phyloP scores from a whole-genome alignment of 2,888 invertebrate species.

The Eledona agricola region DNA sequence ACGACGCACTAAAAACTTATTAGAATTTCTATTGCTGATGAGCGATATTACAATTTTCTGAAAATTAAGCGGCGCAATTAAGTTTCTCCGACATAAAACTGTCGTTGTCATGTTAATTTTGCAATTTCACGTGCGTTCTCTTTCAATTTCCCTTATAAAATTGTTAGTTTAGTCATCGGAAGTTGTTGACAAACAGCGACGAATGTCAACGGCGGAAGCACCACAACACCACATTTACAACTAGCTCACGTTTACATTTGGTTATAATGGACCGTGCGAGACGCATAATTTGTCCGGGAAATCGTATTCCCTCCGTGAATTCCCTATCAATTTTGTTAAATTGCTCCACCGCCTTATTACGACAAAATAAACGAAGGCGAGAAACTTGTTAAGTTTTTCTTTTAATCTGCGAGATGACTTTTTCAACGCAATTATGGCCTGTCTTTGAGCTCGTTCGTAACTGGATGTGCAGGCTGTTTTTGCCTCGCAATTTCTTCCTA shows the following conservation, averaged over 20 bases:
- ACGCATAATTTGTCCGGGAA: conserved; percentile 14
- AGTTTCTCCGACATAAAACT: conserved; percentile 11
- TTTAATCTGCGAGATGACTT: conserved; percentile 4
- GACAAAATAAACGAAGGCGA: conserved; percentile 11
- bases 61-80: conserved; percentile 7
- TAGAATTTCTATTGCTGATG: conserved; percentile 5
- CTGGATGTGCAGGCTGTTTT: neutral
- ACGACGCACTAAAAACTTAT: conserved; percentile 3
- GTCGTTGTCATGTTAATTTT: conserved; percentile 1
- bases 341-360: too few species aligned
- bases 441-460: conserved; percentile 1
- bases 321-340: too few species aligned
- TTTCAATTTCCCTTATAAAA: neutral
- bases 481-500: neutral
- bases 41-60: conserved; percentile 5
- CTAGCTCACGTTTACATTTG: conserved; percentile 24
- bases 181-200: conserved; percentile 5
- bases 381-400: conserved; percentile 6
- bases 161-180: conserved; percentile 9
- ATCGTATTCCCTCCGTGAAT: too few species aligned
- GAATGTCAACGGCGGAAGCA: conserved; percentile 8
- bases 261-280: conserved; percentile 19
- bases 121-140: neutral
- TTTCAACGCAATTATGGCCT: neutral
- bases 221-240: conserved; percentile 10